These are phyloP conservation scores for Electrona antarctica DNA, from an alignment of 2,113 vertebrate species.

Conservation along the genomic window DNA sequence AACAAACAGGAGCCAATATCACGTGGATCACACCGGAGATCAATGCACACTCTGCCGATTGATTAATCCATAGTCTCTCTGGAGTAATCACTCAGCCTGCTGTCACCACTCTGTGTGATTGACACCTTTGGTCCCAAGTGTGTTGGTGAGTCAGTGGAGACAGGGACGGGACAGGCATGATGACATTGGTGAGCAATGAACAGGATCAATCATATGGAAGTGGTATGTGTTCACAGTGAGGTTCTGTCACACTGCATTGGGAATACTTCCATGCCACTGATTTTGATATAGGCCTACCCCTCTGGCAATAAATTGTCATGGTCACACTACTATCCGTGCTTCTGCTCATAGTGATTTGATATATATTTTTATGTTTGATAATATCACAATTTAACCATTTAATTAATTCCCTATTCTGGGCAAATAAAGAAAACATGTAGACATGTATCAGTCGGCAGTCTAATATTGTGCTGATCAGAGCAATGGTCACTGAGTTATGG, in stretches of 20 bases:
- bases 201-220: conserved; percentile 21
- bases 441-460: no score
- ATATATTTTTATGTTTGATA: no score
- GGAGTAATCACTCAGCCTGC: conserved; percentile 42
- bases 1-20: conserved; percentile 49
- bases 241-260: not conserved
- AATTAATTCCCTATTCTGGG: no score
- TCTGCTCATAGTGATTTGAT: no score
- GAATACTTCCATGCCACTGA: no score
- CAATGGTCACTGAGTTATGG: no score
- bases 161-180: conserved; percentile 14
- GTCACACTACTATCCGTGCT: no score
- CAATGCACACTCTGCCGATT: conserved; percentile 48
- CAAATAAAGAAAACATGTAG: no score
- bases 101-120: conserved; percentile 3
- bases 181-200: conserved; percentile 35
- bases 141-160: conserved; percentile 40
- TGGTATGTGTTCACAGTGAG: conserved; percentile 10
- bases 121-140: conserved; percentile 45
- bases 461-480: no score
- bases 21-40: conserved; percentile 62
- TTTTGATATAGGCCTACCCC: no score
- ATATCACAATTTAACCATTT: no score
- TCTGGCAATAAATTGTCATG: no score
- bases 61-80: conserved; percentile 61